Evolutionary conservation across 2,797 vertebrate genomes (phyloP).

Genomic region (Acanthopagrus latus): DNA sequence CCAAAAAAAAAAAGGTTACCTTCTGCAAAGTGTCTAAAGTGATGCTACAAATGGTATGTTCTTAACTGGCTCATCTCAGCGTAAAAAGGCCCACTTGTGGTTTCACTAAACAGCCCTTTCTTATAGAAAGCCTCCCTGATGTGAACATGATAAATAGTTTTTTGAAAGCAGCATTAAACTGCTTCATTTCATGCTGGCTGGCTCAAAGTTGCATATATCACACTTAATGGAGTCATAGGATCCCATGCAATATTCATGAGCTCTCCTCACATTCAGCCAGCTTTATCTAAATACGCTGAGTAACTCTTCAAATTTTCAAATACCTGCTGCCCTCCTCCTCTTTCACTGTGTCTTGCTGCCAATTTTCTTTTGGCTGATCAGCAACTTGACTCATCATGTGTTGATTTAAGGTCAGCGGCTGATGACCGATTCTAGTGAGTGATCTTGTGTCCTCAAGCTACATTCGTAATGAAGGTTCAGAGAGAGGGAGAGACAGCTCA

Average conservation of each 20-base stretch:
- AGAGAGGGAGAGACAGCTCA: background rate
- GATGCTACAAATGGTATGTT: slow-evolving; percentile 36
- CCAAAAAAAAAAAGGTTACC: no score
- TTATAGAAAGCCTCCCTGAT: slow-evolving; percentile 49
- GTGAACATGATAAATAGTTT: slow-evolving; percentile 79
- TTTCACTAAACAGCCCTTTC: slow-evolving; percentile 52
- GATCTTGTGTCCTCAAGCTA: slow-evolving; percentile 1
- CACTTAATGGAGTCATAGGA: slow-evolving; percentile 80
- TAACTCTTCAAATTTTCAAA: slow-evolving; percentile 39
- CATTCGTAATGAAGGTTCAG: background rate
- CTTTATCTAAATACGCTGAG: slow-evolving; percentile 66
- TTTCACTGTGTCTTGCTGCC: background rate
- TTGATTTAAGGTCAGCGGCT: slow-evolving; percentile 27
- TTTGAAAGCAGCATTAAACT: slow-evolving; percentile 80
- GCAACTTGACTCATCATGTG: slow-evolving; percentile 3
- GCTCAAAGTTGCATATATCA: slow-evolving; percentile 81
- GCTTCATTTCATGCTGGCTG: slow-evolving; percentile 79
- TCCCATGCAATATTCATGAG: slow-evolving; percentile 79
- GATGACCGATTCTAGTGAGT: background rate
- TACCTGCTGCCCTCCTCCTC: slow-evolving; percentile 9
- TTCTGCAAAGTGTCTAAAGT: slow-evolving; percentile 30
- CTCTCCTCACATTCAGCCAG: slow-evolving; percentile 53
- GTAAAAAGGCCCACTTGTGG: slow-evolving; percentile 27
- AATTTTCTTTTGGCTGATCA: slow-evolving; percentile 30
- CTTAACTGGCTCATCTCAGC: slow-evolving; percentile 53